Evolutionary conservation across 1,140 invertebrate genomes (phyloP), one percentile per base, ranked within the genome.

Genomic region (Cotesia vestalis): DNA sequence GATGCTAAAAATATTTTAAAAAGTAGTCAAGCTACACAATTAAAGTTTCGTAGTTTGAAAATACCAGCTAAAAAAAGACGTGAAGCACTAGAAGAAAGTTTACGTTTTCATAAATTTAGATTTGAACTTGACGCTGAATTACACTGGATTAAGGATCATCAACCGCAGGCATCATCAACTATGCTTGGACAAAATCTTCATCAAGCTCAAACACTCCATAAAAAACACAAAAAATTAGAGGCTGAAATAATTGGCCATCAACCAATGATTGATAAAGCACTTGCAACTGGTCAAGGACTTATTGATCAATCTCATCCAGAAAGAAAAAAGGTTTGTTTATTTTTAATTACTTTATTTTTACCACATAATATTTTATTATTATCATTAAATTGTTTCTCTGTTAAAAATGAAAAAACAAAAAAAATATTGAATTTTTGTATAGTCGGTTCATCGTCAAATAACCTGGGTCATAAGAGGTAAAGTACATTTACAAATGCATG

Each of bases 111-210:
- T 83, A 97, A 98, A 84, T 98, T 98, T 86, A 92, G 93, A 34
- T 98, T 98, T 82, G 96, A 98, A 83, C 89, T 98, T 46, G 95
- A 98, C 71, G 92, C 93, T 0, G 97, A 99, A 85, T 88, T 98
- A 77, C 95, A 97, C 81, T 99, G 97, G 97, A 96, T 99, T 67
- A 92, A 92, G 46, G 98, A 99, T 83, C 94, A 96, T 75, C 81
- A 94, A 67, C 93, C 94, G 3, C 89, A 93, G 4, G 96, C 94
- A 1, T 90, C 91, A 0, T 94, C 95, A 1, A 91, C 92, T 2
- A 91, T 89, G 4, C 82, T 93, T 3, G 94, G 94, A 0, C 90
- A 93, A 66, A 96, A 95, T 85, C 86, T 99, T 40, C 93, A 97
- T 78, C 96, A 98, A 83, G 95, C 96, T 0, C 95, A 98, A 80